phyloP scores from a whole-genome alignment of 2,888 invertebrate species.

The Euclidia mi region DNA sequence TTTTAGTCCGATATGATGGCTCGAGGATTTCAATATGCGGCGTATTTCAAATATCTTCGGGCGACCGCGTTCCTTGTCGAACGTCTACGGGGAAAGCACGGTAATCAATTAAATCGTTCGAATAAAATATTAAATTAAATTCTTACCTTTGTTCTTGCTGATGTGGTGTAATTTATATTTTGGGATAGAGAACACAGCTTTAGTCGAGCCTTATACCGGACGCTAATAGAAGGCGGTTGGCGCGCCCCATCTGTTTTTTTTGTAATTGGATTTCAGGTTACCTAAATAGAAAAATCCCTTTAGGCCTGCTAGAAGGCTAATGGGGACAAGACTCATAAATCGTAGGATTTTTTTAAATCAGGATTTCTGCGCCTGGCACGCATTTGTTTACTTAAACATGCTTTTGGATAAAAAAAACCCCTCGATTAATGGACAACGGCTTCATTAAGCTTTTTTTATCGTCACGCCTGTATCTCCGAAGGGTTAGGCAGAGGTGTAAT shows the following conservation, averaged over 20 bases:
- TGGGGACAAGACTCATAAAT: conserved; percentile 65
- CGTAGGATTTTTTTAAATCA: conserved; percentile 68
- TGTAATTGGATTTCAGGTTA: conserved; percentile 65
- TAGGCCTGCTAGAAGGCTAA: conserved; percentile 63
- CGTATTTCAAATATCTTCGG: conserved; percentile 83
- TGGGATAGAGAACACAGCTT: conserved; percentile 17
- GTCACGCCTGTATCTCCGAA: too few relatives aligned
- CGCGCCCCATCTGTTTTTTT: conserved; percentile 38
- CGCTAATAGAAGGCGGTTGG: conserved; percentile 8
- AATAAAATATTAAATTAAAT: conserved; percentile 76
- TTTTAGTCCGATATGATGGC: conserved; percentile 80
- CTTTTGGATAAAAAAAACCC: conserved; percentile 23
- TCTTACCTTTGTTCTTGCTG: conserved; percentile 38
- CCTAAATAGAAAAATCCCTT: conserved; percentile 61
- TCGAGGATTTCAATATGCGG: conserved; percentile 85
- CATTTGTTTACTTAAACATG: conserved; percentile 48
- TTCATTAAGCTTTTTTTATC: conserved; percentile 13
- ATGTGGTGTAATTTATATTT: conserved; percentile 32
- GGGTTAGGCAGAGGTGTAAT: too few relatives aligned
- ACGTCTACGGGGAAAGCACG: conserved; percentile 62
- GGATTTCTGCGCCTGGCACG: conserved; percentile 56
- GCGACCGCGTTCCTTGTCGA: conserved; percentile 70
- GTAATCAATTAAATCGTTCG: conserved; percentile 80
- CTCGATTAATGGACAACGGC: conserved; percentile 4
- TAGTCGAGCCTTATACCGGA: conserved; percentile 7